Evolutionary conservation across 2,888 invertebrate species (phyloP), one percentile per base, ranked within the genome.

Genomic region (Euplagia quadripunctaria): DNA sequence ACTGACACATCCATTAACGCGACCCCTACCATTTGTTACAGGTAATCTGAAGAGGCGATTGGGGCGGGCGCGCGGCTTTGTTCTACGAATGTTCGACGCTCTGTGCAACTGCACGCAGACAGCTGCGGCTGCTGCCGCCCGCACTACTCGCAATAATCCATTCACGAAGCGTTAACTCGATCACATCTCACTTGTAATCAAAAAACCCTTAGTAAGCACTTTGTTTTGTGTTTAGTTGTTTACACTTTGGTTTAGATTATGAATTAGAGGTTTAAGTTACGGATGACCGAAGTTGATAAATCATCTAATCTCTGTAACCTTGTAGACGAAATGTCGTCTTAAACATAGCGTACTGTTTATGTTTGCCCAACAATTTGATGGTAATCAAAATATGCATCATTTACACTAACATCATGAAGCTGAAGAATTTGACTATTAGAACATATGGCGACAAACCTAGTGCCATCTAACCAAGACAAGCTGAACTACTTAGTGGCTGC

Each of bases 91-190:
- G 88, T 97, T 97, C 83, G 97, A 97, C 88, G 96, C 96, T 9
- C 96, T 97, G 67, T 97, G 97, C 91, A 97, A 97, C 91, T 97
- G 97, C 85, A 97, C 97, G 75, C 97, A 97, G 85, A 96, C 96
- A 0, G 92, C 92, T 41, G 96, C 92, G 42, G 96, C 97, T 9
- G 94, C 96, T 17, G 96, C 97, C 64, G 96, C 97, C 5, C 92
- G 95, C 81, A 93, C 94, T 55, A 93, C 92, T 17, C 91, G 95
- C 71, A 95, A 94, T 85, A 95, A 95, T 77, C 94, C 88, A 4
- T 88, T 88, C 85, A 90, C 93, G 55, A 96, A 96, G 89, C 95
- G 95, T 87, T 96, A 94, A 92, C 83, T 79, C 83, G 88, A 86
- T 88, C 87, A 87, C 85, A 83, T 82, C 69, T 77, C 84, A 87